These are phyloP conservation scores for Glyphotaelius pellucidus DNA, from an alignment of 2,888 invertebrate species.

Conservation along the genomic window DNA sequence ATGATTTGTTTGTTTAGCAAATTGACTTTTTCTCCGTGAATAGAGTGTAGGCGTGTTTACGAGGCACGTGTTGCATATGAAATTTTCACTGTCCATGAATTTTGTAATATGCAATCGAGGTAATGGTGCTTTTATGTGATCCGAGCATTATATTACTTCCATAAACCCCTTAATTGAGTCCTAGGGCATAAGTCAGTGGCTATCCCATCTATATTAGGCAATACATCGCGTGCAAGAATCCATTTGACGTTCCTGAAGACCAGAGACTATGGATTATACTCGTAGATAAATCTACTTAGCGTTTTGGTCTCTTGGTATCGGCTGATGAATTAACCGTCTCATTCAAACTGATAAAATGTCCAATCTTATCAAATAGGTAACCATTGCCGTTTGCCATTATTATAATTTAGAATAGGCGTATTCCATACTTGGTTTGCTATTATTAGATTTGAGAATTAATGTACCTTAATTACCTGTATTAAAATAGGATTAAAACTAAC, in stretches of 20 bases:
- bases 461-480: no score
- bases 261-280: neutral
- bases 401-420: no score
- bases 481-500: neutral
- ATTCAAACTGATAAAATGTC: neutral
- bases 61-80: neutral
- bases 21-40: neutral
- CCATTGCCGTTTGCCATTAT: neutral
- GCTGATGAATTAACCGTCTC: neutral
- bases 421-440: no score
- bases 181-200: constrained; percentile 22
- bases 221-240: constrained; percentile 31
- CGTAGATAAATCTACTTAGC: constrained; percentile 29
- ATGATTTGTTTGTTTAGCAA: neutral
- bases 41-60: neutral
- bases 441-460: no score
- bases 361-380: neutral
- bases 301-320: constrained; percentile 7
- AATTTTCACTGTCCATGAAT: constrained; percentile 13
- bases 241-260: neutral
- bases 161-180: constrained; percentile 38
- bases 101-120: constrained; percentile 22
- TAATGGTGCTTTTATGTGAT: constrained; percentile 32
- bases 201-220: neutral
- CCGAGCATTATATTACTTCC: constrained; percentile 6